Percentiles rank a stretch among this genome's conserved stretches.
Conservation (phyloP, 2,888 invertebrate species). For the Netelia virgata region DNA sequence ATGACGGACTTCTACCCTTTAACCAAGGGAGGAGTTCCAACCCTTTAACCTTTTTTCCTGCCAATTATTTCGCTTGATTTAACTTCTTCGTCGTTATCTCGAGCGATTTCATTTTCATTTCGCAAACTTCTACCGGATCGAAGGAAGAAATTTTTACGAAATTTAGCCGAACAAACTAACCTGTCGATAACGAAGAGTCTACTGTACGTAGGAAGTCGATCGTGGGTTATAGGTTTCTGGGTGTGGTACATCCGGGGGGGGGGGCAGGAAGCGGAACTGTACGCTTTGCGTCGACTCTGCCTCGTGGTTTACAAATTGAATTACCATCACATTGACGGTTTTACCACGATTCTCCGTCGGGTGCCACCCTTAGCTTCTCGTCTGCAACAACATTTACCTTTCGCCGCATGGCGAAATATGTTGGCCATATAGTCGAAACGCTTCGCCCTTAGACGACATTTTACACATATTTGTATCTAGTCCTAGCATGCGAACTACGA, state of each 20-base stretch:
- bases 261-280: constrained; percentile 29
- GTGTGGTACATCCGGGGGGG: neutral
- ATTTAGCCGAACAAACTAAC: neutral
- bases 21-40: constrained; percentile 4
- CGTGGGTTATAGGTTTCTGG: constrained; percentile 21
- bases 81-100: constrained; percentile 50
- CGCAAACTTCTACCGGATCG: neutral
- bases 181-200: neutral
- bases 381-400: constrained; percentile 30
- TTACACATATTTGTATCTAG: neutral
- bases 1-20: constrained; percentile 1
- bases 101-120: neutral
- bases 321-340: constrained; percentile 58
- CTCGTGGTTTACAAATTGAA: constrained; percentile 62
- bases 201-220: constrained; percentile 12
- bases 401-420: constrained; percentile 29
- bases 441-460: neutral
- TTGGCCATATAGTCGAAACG: constrained; percentile 34
- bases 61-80: constrained; percentile 64
- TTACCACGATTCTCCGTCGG: constrained; percentile 47
- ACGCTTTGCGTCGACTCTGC: constrained; percentile 44
- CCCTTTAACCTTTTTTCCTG: constrained; percentile 6
- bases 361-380: constrained; percentile 9
- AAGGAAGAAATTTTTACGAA: neutral
- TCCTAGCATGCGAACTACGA: too few species aligned